Evolutionary conservation across 2,113 vertebrate species (phyloP), one percentile per base, ranked within the genome.

Genomic region (Elephas maximus): DNA sequence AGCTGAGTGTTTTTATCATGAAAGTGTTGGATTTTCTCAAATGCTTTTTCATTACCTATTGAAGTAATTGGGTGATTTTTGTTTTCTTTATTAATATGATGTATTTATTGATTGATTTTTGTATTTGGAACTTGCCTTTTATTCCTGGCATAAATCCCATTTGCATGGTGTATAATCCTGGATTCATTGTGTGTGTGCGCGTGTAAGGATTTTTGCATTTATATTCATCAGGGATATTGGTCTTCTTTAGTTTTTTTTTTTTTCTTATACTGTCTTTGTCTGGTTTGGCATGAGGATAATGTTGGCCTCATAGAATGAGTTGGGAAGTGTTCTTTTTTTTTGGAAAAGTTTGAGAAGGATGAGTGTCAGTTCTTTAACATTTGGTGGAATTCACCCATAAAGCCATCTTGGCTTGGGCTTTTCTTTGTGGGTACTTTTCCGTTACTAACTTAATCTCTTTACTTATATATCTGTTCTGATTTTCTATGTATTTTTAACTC

Each of bases 161-260:
- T 81, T 74, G 23, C 17, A 51, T 88, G 33, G 53, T 86, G 5
- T 86, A 26, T 69, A 73, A 26, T 67, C 18, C 11, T 79, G 28
- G 5, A 62, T 73, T 57, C 69, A 20, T 15, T 83, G 83, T 86
- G 23, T 83, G 83, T 86, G 65, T 65, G 30, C 60, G 51, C 86
- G 63, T 30, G 41, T 60, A 67, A 63, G 41, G 12, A 62, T 79
- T 53, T 97, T 60, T 33, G n/a, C 82, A 1, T 69, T 15, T 65
- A 6, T 87, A 45, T 57, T 92, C 77, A 67, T 67, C 28, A 76
- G 45, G 11, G 30, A 74, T n/a, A 73, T 48, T 87, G 30, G 23
- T 90, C 53, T 84, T 93, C 63, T 88, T 0, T 94, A 23, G 15
- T 82, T 88, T 96, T 87, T 45, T 88, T 96, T 87, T 45, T 60